Percentiles rank a stretch among this genome's conserved stretches.
phyloP scores from a whole-genome alignment of 2,888 invertebrate genomes.

The Dyspetes luteomarginatus region DNA sequence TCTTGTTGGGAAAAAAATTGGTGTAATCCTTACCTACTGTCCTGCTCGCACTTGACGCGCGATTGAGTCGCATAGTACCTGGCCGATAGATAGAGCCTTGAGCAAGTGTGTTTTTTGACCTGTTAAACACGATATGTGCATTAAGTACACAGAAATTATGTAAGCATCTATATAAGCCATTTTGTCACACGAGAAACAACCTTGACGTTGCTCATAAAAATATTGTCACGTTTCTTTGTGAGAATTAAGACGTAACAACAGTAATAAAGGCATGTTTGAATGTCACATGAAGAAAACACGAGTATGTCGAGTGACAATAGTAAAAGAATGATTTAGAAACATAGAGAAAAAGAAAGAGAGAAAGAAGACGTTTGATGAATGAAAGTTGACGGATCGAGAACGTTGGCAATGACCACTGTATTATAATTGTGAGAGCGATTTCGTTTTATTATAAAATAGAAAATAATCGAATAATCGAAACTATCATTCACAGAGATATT shows the following conservation, averaged over 20 bases:
- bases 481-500: not conserved
- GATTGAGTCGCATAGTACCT: slow-evolving; percentile 76
- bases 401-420: slow-evolving; percentile 24
- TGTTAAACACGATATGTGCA: slow-evolving; percentile 61
- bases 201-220: slow-evolving; percentile 66
- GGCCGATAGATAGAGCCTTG: slow-evolving; percentile 75
- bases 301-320: not conserved
- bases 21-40: slow-evolving; percentile 70
- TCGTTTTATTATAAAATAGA: not conserved
- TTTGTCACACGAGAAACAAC: slow-evolving; percentile 74
- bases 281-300: not conserved
- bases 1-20: not conserved
- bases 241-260: not conserved
- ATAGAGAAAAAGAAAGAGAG: no score
- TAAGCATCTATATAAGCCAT: slow-evolving; percentile 78
- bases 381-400: slow-evolving; percentile 43
- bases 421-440: not conserved
- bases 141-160: slow-evolving; percentile 75
- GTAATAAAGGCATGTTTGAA: not conserved
- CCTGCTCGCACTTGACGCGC: slow-evolving; percentile 73
- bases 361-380: slow-evolving; percentile 21
- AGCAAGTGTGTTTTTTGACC: slow-evolving; percentile 78
- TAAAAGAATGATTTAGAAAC: not conserved
- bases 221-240: slow-evolving; percentile 18
- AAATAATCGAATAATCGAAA: not conserved